A percentile compares a stretch with the other conserved stretches of the same genome.
phyloP scores from a whole-genome alignment of 2,113 vertebrate genomes.

The Gnathonemus echidnorhynchus region DNA sequence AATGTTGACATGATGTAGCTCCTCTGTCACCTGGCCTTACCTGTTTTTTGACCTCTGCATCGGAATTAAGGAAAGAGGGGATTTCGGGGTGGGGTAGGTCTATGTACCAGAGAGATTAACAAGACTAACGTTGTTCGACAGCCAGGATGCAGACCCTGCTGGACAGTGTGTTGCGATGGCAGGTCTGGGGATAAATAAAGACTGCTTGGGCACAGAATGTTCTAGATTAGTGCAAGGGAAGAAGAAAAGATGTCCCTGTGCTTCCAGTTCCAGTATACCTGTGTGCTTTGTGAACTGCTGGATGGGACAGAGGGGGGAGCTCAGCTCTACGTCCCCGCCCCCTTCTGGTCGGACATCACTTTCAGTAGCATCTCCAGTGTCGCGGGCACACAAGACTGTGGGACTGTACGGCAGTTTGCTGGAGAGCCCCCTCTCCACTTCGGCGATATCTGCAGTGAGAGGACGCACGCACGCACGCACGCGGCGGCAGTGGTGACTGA shows the following conservation, averaged over 20 bases:
- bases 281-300: background rate
- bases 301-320: background rate
- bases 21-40: constrained; percentile 17
- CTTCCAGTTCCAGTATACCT: constrained; percentile 12
- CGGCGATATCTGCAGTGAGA: background rate
- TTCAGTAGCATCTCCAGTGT: constrained; percentile 14
- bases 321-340: background rate
- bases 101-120: background rate
- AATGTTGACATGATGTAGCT: constrained; percentile 21
- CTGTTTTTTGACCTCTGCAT: constrained; percentile 7
- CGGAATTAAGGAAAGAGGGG: background rate
- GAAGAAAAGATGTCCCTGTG: constrained; percentile 7
- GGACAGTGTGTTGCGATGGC: background rate
- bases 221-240: background rate
- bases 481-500: background rate
- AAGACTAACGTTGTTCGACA: background rate
- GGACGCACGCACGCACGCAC: background rate
- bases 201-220: background rate
- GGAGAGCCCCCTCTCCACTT: background rate
- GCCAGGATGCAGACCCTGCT: background rate
- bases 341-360: background rate
- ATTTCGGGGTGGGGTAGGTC: background rate
- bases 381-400: background rate
- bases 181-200: background rate
- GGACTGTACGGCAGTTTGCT: constrained; percentile 6